Base-by-base conservation (phyloP, 2,888 invertebrate species). In the Drosophila cyrtoloma region DNA sequence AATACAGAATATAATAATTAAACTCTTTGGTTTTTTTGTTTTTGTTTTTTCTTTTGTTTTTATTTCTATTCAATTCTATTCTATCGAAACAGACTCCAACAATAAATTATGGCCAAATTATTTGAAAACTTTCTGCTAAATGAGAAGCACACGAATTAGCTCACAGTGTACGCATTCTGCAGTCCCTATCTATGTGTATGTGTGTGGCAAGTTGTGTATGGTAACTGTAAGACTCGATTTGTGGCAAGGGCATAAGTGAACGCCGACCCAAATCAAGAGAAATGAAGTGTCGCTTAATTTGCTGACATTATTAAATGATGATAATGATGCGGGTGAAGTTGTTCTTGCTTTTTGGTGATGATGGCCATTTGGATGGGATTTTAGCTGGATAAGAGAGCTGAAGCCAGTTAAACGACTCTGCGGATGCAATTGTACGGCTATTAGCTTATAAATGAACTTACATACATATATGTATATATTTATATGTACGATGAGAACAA, bases 241-340 rank as follows among this genome's bases (percentile, higher is more conserved):
- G 28, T 14, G 42, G 57, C 39, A 33, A 68, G 81, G 78, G 78
- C 81, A 77, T 65, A 62, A 72, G 77, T 59, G 55, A 68, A 78
- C 81, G 62, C 28, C 78, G 81, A 79, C 78, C 82, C 85, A 92
- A 92, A 92, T 92, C 92, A 92, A 92, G 92, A 92, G 88, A 91
- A 92, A 92, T 92, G 92, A 92, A 92, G 92, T 92, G 92, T 89
- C 92, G 87, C 90, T 92, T 92, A 92, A 92, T 92, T 92, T 92
- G 92, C 91, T 91, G 92, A 91, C 92, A 92, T 89, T 91, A 90
- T 90, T 86, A 82, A 82, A 82, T 77, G 79, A 70, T 67, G 79
- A 63, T 79, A 64, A 42, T 64, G 76, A 47, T 66, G 66, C 39
- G 65, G 77, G 63, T 44, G 77, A 64, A 60, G 50, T 52, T 71